These are phyloP conservation scores for Pteromalus puparum DNA, from an alignment of 1,140 invertebrate genomes.

Conservation along the genomic window DNA sequence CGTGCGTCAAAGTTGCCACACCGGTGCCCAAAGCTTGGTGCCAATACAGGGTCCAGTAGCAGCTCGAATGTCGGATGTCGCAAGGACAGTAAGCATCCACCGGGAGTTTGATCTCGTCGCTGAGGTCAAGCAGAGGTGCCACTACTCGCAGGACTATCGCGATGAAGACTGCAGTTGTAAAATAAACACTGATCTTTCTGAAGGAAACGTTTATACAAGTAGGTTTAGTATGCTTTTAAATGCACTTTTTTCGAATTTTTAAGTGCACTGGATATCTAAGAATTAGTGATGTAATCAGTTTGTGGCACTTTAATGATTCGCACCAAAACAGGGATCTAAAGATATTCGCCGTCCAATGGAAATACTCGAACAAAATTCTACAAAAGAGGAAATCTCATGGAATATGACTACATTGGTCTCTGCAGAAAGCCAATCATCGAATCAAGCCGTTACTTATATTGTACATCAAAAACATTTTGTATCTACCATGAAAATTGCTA, in stretches of 20 bases:
- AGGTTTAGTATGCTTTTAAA: background rate
- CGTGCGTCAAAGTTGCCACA: slow-evolving; percentile 38
- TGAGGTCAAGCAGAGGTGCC: slow-evolving; percentile 29
- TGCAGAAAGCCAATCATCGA: too few relatives aligned
- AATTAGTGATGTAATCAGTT: too few relatives aligned
- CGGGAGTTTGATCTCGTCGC: slow-evolving; percentile 27
- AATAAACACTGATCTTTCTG: slow-evolving; percentile 52
- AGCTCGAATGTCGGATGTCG: background rate
- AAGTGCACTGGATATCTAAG: background rate
- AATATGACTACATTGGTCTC: too few relatives aligned
- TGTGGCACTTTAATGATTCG: too few relatives aligned
- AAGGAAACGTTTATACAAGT: background rate
- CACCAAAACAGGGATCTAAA: too few relatives aligned
- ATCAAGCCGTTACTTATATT: background rate
- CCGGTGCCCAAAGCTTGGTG: slow-evolving; percentile 46
- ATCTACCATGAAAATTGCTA: background rate
- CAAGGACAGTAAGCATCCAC: slow-evolving; percentile 42
- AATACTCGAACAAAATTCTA: too few relatives aligned
- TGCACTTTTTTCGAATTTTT: background rate
- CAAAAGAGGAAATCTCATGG: too few relatives aligned
- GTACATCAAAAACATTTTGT: background rate
- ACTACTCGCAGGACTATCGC: slow-evolving; percentile 32
- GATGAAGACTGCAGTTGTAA: slow-evolving; percentile 50
- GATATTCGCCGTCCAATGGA: too few relatives aligned
- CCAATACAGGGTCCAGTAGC: slow-evolving; percentile 44